Evolutionary conservation across 2,797 vertebrate species (phyloP), one percentile per base, ranked within the genome.

Genomic region (Lemur catta): DNA sequence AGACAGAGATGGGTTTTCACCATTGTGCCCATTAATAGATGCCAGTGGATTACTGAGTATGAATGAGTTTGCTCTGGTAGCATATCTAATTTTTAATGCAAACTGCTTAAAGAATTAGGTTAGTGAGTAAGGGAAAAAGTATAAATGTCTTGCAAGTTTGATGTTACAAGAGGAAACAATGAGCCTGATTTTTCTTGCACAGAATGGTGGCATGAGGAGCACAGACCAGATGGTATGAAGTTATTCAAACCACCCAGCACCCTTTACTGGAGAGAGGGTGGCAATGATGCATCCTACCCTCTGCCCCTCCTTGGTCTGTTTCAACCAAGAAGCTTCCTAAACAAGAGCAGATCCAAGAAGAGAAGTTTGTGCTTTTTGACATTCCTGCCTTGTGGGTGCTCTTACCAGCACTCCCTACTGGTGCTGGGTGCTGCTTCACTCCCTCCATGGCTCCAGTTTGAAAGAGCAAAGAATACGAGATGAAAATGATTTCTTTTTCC

Each of bases 1-100:
- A 87, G 67, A 95, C 93, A 93, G 92, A 96, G 91, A 69, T 65
- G 91, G 65, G 89, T 94, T 96, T 95, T 97, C 93, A 97, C 43
- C 38, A 90, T 87, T 95, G 94, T 93, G 59, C 35, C 80, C 67
- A 2, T 84, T 76, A 48, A 89, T 50, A 84, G 95, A 87, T 18
- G 69, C n/a, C 13, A 79, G 67, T 74, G 55, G 90, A 28, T 75
- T 80, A 76, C 84, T 35, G 87, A 41, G 55, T 15, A 76, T 69
- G 82, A 91, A 89, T 91, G 86, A 91, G 59, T 43, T 85, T 0
- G 0, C 24, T 81, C 20, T 88, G 82, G 78, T 52, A 72, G 69
- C 69, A 55, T 72, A n/a, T 65, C 89, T 91, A 46, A 82, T 93
- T 96, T 90, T 95, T 71, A 93, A 76, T 28, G 41, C 48, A 93